Evolutionary conservation across 2,797 vertebrate genomes (phyloP), one percentile per base, ranked within the genome.

Genomic region (Sebastes itinus): DNA sequence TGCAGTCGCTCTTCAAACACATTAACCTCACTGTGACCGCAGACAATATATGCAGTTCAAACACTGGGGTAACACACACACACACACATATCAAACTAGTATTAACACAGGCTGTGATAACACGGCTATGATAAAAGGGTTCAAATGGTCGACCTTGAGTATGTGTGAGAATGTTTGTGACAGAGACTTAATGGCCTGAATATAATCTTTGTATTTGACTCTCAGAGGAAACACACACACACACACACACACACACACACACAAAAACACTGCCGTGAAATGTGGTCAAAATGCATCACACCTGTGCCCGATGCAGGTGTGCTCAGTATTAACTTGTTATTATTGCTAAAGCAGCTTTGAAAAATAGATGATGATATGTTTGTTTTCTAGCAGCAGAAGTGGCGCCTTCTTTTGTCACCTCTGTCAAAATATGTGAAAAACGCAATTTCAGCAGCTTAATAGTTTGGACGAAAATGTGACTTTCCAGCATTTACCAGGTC

Each of bases 161-260:
- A 55, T 81, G 25, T 62, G 73, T 28, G 14, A 83, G n/a, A 28
- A 58, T 69, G 72, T 78, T 84, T 85, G 71, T 54, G n/a, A 28
- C 61, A 58, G 61, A 62, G 32, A 85, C 46, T 62, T 83, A 87
- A 87, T 86, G 71, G 66, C 27, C 59, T 32, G 63, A 42, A 30
- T 32, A 59, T 76, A 77, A 82, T 85, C 64, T 81, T 62, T 87
- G 59, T 38, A 28, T 88, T 33, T 87, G 35, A 84, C 32, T 54
- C 54, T 71, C 60, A 61, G 5, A 78, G 28, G 12, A 77, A 72
- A 80, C 12, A 18, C 8, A 12, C 46, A 59, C 33, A 67, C 1
- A 54, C 6, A 6, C 60, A 28, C 42, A 32, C 13, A 67, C 22
- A 35, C 18, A 67, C 22, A 35, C 18, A 8, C 55, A 35, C 38